Evolutionary conservation across 2,797 vertebrate species (phyloP).

Genomic region (Hirundo rustica): DNA sequence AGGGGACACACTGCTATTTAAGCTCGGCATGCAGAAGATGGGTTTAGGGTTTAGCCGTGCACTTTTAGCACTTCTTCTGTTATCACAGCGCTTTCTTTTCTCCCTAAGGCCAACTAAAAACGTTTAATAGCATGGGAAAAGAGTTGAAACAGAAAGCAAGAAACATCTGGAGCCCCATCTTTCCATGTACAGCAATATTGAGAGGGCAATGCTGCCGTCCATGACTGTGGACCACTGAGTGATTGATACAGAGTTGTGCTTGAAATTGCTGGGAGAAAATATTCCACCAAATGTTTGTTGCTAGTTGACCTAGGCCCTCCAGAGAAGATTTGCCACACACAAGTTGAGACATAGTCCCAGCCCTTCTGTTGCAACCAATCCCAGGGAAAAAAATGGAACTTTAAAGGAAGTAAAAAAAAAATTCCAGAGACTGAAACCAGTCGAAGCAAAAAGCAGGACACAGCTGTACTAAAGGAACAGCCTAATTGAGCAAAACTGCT

Average conservation of each 20-base stretch:
- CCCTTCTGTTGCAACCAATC: neutral
- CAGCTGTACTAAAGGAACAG: neutral
- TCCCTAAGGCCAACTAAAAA: neutral
- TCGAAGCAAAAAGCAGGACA: neutral
- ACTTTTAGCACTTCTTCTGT: neutral
- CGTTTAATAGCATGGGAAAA: neutral
- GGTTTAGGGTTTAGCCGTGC: neutral
- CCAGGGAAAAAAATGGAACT: neutral
- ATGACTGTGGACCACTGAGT: neutral
- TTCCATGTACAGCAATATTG: neutral
- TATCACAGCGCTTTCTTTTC: neutral
- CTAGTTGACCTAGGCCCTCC: neutral
- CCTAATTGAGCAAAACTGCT: constrained; percentile 1
- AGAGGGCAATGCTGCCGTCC: neutral
- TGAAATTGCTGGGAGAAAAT: neutral
- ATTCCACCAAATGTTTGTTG: neutral
- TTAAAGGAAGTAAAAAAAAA: neutral
- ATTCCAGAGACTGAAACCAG: neutral
- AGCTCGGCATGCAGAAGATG: neutral
- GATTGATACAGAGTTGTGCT: neutral
- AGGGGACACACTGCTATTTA: neutral
- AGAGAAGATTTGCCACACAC: neutral
- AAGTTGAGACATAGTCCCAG: neutral
- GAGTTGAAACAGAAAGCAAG: neutral
- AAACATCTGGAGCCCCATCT: neutral